Conservation (phyloP, 2,888 invertebrate species). For the Temnothorax unifasciatus region DNA sequence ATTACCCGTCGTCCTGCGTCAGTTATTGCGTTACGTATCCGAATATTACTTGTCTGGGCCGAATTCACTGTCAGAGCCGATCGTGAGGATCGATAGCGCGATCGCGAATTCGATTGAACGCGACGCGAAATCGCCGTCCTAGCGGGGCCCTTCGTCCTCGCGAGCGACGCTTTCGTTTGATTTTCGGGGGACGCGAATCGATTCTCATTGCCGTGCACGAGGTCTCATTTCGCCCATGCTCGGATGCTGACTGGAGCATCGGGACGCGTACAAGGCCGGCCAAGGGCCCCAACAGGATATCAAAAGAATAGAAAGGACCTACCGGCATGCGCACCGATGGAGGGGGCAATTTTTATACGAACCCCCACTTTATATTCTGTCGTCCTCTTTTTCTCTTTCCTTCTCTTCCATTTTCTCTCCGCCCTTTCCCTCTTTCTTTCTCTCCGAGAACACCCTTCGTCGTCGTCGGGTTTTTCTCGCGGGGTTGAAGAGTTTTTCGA, state of each 20-base stretch:
- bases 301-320: constrained; percentile 85
- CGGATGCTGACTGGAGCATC: constrained; percentile 84
- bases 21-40: constrained; percentile 33
- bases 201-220: constrained; percentile 60
- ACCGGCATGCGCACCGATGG: constrained; percentile 68
- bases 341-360: constrained; percentile 82
- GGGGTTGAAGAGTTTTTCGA: constrained; percentile 79
- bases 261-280: constrained; percentile 68
- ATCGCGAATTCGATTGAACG: constrained; percentile 12
- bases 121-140: constrained; percentile 35
- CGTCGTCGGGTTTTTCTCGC: constrained; percentile 71
- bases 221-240: constrained; percentile 83
- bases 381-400: constrained; percentile 43
- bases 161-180: constrained; percentile 50
- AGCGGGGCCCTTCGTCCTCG: constrained; percentile 28
- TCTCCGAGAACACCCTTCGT: constrained; percentile 61
- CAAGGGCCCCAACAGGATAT: constrained; percentile 83
- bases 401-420: constrained; percentile 57
- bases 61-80: background rate
- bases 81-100: constrained; percentile 6
- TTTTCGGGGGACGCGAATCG: constrained; percentile 46
- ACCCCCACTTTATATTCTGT: constrained; percentile 67
- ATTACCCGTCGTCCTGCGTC: constrained; percentile 60
- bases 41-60: background rate
- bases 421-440: constrained; percentile 58